Percentiles rank a stretch among this genome's conserved stretches.
phyloP scores from a whole-genome alignment of 2,888 invertebrate species.

The Drosophila yooni region DNA sequence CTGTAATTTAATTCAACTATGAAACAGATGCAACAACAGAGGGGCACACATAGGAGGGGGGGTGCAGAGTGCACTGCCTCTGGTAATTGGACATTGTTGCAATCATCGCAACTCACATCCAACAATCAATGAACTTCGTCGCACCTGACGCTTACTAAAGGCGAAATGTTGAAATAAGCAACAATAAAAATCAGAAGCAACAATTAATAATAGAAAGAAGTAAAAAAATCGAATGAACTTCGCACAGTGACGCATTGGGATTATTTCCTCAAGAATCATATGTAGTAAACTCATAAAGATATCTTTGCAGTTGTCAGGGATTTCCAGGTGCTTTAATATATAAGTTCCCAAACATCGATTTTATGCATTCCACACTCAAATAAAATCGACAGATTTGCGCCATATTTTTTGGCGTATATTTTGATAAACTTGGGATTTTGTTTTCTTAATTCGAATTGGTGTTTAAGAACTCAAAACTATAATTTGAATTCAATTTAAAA shows the following conservation, averaged over 20 bases:
- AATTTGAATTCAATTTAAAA: background rate
- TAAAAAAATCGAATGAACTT: background rate
- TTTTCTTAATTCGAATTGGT: background rate
- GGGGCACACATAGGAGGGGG: background rate
- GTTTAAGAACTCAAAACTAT: background rate
- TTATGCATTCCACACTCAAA: no score
- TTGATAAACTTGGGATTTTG: background rate
- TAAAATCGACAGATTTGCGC: background rate
- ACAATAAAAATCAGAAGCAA: slow-evolving; percentile 1
- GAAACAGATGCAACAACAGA: slow-evolving; percentile 9
- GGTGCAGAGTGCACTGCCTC: background rate
- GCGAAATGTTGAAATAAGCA: slow-evolving; percentile 2
- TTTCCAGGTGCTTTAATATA: no score
- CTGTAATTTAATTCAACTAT: slow-evolving; percentile 50
- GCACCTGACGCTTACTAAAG: slow-evolving; percentile 10
- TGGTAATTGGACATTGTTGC: slow-evolving; percentile 9
- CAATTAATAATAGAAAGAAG: background rate
- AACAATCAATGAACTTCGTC: slow-evolving; percentile 68
- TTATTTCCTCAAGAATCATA: background rate
- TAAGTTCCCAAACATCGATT: no score
- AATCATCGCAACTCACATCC: slow-evolving; percentile 19
- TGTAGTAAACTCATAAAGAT: background rate
- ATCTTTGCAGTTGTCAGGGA: background rate
- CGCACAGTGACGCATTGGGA: background rate
- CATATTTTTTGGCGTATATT: background rate